Evolutionary conservation across 2,797 vertebrate genomes (phyloP).

Genomic region (Kryptopterus vitreolus): DNA sequence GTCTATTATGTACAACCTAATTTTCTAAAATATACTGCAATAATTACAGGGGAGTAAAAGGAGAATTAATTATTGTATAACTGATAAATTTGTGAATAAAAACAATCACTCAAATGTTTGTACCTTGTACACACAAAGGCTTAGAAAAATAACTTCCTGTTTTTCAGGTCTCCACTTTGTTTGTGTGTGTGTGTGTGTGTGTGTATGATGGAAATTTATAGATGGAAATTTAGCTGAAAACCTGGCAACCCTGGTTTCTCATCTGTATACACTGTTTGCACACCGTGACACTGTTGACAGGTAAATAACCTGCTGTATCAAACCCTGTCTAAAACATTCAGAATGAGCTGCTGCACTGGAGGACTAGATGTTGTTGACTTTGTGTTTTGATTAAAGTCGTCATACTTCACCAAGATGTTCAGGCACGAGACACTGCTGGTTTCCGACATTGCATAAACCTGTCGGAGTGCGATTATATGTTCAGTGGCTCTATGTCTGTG

Average conservation of each 20-base stretch:
- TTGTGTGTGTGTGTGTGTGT: not conserved
- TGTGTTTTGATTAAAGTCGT: not conserved
- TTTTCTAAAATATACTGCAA: not conserved
- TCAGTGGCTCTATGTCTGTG: too few species aligned
- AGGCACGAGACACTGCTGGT: not conserved
- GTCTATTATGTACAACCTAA: not conserved
- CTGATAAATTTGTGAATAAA: not conserved
- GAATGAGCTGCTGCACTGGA: not conserved
- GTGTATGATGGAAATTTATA: not conserved
- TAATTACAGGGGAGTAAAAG: not conserved
- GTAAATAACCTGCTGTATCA: not conserved
- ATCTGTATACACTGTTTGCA: not conserved
- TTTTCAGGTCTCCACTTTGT: not conserved
- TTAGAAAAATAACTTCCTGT: not conserved
- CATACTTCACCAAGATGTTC: not conserved
- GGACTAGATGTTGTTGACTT: not conserved
- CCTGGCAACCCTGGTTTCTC: not conserved
- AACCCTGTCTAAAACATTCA: not conserved
- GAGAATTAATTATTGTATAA: not conserved
- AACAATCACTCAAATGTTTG: not conserved
- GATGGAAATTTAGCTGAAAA: not conserved
- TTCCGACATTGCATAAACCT: not conserved
- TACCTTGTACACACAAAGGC: not conserved
- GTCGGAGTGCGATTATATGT: not conserved
- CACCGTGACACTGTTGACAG: not conserved